Conservation (phyloP, 2,888 invertebrate species). For the Neoitamus cyanurus region DNA sequence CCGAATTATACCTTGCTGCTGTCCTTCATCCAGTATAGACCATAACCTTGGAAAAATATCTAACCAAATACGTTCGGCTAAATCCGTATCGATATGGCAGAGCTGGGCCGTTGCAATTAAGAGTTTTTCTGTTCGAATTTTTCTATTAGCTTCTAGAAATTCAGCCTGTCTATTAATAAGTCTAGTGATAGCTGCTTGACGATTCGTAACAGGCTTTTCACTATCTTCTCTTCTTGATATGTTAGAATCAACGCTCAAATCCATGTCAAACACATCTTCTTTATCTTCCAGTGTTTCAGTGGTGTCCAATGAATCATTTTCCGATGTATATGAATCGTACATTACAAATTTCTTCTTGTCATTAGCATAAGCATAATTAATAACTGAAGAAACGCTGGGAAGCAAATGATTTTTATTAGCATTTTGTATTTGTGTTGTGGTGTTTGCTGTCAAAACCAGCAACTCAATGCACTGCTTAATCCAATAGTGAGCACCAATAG, state of each 20-base stretch:
- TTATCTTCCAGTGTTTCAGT: slow-evolving; percentile 71
- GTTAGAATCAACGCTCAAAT: slow-evolving; percentile 70
- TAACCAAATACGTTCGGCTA: slow-evolving; percentile 93
- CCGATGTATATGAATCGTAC: no score
- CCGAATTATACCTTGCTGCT: slow-evolving; percentile 82
- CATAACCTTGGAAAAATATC: slow-evolving; percentile 88
- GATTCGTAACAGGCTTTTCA: slow-evolving; percentile 60
- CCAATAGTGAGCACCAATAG: slow-evolving; percentile 97
- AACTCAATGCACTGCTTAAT: slow-evolving; percentile 96
- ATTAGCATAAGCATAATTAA: slow-evolving; percentile 78
- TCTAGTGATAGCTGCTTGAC: slow-evolving; percentile 61
- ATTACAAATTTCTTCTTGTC: slow-evolving; percentile 79
- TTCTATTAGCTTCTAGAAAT: slow-evolving; percentile 82
- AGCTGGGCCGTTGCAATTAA: slow-evolving; percentile 86
- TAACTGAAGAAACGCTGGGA: slow-evolving; percentile 85
- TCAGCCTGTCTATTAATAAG: slow-evolving; percentile 74
- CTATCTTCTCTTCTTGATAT: slow-evolving; percentile 62
- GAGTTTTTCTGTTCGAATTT: slow-evolving; percentile 84
- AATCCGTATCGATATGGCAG: slow-evolving; percentile 89
- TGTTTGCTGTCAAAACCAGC: slow-evolving; percentile 82
- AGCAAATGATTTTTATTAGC: slow-evolving; percentile 82
- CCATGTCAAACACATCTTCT: slow-evolving; percentile 80
- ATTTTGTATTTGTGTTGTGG: slow-evolving; percentile 79
- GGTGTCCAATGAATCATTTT: slow-evolving; percentile 76
- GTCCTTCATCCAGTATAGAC: slow-evolving; percentile 86